phyloP scores from a whole-genome alignment of 2,113 vertebrate species.

The Sapajus apella region DNA sequence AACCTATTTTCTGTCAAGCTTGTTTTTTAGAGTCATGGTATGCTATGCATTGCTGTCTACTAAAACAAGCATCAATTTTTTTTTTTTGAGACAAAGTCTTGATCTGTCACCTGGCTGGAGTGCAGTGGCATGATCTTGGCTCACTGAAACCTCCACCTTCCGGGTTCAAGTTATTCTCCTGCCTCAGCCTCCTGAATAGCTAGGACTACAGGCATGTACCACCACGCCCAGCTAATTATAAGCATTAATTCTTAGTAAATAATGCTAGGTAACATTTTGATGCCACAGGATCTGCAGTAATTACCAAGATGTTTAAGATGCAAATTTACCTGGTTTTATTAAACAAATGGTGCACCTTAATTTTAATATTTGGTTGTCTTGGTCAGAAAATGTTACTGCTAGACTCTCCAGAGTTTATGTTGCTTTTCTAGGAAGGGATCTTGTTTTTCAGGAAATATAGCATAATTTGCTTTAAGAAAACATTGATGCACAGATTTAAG shows the following conservation, averaged over 20 bases:
- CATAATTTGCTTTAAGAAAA: slow-evolving; percentile 42
- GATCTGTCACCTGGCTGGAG: no score
- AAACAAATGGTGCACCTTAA: background rate
- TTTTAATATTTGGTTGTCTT: background rate
- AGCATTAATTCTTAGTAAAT: slow-evolving; percentile 32
- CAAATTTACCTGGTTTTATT: slow-evolving; percentile 33
- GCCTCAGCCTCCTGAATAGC: no score
- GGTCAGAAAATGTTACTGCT: slow-evolving; percentile 43
- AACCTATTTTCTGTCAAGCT: slow-evolving; percentile 21
- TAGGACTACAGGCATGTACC: no score
- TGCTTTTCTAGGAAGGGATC: background rate
- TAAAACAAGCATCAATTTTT: slow-evolving; percentile 33
- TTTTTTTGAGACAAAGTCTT: no score
- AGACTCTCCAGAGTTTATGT: background rate
- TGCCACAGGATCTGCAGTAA: slow-evolving; percentile 18
- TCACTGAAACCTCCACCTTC: no score
- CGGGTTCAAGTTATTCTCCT: no score
- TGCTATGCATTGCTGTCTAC: background rate
- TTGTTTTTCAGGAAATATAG: slow-evolving; percentile 1
- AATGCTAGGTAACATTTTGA: slow-evolving; percentile 30
- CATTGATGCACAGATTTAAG: background rate
- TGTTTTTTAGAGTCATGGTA: slow-evolving; percentile 44
- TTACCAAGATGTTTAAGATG: slow-evolving; percentile 16
- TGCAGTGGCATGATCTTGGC: no score
- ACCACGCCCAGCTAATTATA: background rate